phyloP scores from a whole-genome alignment of 2,888 invertebrate species.

The Himalopsyche tibetana region DNA sequence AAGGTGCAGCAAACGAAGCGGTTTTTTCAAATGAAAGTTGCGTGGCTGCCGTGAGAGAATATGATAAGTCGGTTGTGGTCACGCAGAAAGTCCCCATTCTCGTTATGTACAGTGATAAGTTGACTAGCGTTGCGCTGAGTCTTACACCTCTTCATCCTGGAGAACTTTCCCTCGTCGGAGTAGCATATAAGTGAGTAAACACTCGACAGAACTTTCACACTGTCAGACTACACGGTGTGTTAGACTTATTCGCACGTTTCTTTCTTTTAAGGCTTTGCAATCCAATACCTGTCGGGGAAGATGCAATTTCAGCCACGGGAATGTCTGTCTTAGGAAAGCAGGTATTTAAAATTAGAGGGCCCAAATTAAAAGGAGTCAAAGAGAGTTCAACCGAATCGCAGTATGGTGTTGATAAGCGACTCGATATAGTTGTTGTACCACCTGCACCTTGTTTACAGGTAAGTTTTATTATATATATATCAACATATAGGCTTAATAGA shows the following conservation, averaged over 20 bases:
- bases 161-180: conserved; percentile 83
- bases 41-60: conserved; percentile 69
- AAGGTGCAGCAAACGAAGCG: conserved; percentile 64
- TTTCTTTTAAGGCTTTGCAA: conserved; percentile 63
- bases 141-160: conserved; percentile 87
- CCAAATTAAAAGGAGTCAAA: conserved; percentile 76
- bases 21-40: conserved; percentile 71
- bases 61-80: conserved; percentile 74
- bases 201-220: too few species aligned
- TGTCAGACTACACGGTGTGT: too few species aligned
- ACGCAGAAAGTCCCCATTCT: conserved; percentile 78
- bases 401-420: conserved; percentile 81
- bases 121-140: conserved; percentile 81
- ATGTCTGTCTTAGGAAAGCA: conserved; percentile 80
- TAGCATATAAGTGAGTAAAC: conserved; percentile 79
- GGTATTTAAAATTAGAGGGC: conserved; percentile 76
- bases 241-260: background rate
- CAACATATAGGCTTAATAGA: too few species aligned
- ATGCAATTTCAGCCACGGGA: conserved; percentile 68
- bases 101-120: conserved; percentile 78
- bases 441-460: conserved; percentile 90
- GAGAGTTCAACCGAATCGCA: conserved; percentile 73
- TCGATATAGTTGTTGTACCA: conserved; percentile 86
- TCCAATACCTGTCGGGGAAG: conserved; percentile 67
- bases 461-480: conserved; percentile 62